Conservation (phyloP, 2,113 vertebrate genomes). For the Muntiacus reevesi region DNA sequence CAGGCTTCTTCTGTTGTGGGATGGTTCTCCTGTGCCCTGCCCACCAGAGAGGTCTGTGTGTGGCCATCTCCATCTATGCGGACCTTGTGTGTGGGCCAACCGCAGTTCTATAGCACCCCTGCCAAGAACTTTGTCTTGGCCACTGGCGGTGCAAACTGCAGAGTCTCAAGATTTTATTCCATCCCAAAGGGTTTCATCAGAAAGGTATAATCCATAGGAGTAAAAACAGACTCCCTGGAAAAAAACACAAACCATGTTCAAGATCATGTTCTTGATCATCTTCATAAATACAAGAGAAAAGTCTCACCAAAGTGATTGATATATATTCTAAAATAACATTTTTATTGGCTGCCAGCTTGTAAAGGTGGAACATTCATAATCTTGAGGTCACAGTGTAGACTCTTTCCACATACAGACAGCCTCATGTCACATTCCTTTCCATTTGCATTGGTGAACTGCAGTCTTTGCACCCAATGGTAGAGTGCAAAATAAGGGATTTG, state of each 20-base stretch:
- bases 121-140: background rate
- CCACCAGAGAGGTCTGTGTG: background rate
- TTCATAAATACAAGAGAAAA: background rate
- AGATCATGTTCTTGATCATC: too few relatives aligned
- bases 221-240: background rate
- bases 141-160: background rate
- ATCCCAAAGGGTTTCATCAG: background rate
- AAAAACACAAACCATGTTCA: background rate
- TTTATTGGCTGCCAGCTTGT: background rate
- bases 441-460: too few relatives aligned
- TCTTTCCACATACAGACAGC: background rate
- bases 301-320: background rate
- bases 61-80: too few relatives aligned
- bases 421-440: rapidly evolving
- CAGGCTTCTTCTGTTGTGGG: background rate
- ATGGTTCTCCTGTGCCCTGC: background rate
- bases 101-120: too few relatives aligned
- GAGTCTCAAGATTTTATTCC: background rate
- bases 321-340: background rate
- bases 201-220: background rate
- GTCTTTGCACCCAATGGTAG: background rate
- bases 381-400: background rate
- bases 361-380: background rate
- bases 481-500: background rate
- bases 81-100: too few relatives aligned